Base-by-base conservation (phyloP, 2,797 vertebrate species). In the Sardinella longiceps region DNA sequence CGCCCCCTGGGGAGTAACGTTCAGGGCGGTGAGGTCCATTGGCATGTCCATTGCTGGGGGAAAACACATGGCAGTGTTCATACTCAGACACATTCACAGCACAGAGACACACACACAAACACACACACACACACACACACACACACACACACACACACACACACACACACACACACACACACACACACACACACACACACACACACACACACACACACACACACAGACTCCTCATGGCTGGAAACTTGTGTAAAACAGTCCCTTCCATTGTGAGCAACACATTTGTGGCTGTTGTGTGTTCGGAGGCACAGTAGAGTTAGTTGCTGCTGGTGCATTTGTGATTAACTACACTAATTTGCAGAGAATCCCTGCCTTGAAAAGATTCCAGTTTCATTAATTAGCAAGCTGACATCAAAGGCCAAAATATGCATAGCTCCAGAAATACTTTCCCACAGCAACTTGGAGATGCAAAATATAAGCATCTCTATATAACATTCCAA, bases 11-110 rank as follows among this genome's bases (percentile, higher is more conserved):
- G 98, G 97, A 7, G 97, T 98, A 91, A 99, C 92, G 84, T 98
- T 98, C 82, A 97, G 95, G 48, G 96, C 96, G 0, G 91, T 96
- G 93, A 99, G 92, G 87, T 95, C 96, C 81, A 95, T 86, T 0
- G 98, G 98, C 87, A 96, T 96, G 91, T 99, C 98, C 97, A 99
- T 97, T 1, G 97, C 98, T 99, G 88, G 50, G 63, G 82, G 80
- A 80, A 88, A 87, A 87, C 83, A 87, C 77, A 87, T 30, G 60
- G 48, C 81, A 85, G 48, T 5, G 37, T 48, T 46, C 18, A 80
- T 37, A 43, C n/a, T 23, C 30, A 74, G 46, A 77, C 39, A 18
- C 15, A 53, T 18, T 10, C 43, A 45, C 43, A n/a, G n/a, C n/a
- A n/a, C n/a, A n/a, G n/a, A n/a, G n/a, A 45, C 43, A 45, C 43